These are phyloP conservation scores for Pristionchus fissidentatus DNA, from an alignment of 2,888 invertebrate species.

Conservation along the genomic window DNA sequence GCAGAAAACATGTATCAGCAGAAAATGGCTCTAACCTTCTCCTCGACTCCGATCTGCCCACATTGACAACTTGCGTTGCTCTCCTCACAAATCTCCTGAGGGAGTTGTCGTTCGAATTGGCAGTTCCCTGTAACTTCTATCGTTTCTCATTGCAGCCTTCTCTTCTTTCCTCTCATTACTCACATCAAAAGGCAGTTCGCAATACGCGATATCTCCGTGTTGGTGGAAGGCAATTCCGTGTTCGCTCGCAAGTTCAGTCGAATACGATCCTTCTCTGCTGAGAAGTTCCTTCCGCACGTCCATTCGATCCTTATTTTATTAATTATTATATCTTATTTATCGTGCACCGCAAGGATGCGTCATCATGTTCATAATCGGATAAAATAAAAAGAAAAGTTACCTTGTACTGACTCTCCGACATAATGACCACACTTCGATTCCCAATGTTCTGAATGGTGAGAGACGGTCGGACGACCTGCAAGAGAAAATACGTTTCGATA, in stretches of 20 bases:
- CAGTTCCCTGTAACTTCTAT: constrained; percentile 25
- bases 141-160: background rate
- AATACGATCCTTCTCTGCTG: constrained; percentile 43
- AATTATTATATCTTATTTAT: background rate
- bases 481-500: too few relatives aligned
- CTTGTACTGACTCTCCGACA: constrained; percentile 69
- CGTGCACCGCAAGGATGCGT: background rate
- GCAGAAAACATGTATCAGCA: too few relatives aligned
- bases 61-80: constrained; percentile 38
- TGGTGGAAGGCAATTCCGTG: constrained; percentile 64
- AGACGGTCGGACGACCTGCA: constrained; percentile 56
- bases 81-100: constrained; percentile 35
- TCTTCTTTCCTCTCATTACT: constrained; percentile 54
- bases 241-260: constrained; percentile 41
- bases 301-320: constrained; percentile 38
- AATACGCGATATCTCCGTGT: constrained; percentile 73
- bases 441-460: constrained; percentile 64
- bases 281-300: constrained; percentile 48
- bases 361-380: too few relatives aligned
- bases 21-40: too few relatives aligned
- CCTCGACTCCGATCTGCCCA: constrained; percentile 44
- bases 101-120: constrained; percentile 24
- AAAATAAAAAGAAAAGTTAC: constrained; percentile 46
- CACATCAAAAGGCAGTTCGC: constrained; percentile 68
- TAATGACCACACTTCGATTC: constrained; percentile 66